Base-by-base conservation (phyloP, 2,113 vertebrate genomes). In the Ptilonorhynchus violaceus region DNA sequence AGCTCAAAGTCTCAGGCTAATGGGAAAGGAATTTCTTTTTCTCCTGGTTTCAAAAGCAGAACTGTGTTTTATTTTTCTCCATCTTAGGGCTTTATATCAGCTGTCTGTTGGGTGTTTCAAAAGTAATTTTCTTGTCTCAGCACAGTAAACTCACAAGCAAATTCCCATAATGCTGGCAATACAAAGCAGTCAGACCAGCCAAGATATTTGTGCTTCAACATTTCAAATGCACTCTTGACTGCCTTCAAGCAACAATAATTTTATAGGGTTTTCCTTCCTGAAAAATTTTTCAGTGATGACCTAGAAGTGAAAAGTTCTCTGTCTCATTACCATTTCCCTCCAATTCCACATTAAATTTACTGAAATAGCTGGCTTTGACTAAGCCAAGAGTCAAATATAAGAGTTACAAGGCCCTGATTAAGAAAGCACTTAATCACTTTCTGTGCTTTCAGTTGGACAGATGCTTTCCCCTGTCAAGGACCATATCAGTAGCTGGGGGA, bases 401-500 rank as follows among this genome's bases (percentile, higher is more conserved):
- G 75, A 93, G 69, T 44, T 92, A 78, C 69, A 96, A 92, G 91
- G 75, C 49, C 86, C 58, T 92, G 88, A 94, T 94, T 96, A 93
- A 89, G 93, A 95, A 96, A 91, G 58, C 83, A 92, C 75, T 96
- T 90, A 95, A 95, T 94, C 91, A 81, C 37, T 87, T 92, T 92
- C 76, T 91, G 73, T 86, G 44, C 85, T 95, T 92, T 67, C 64
- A 89, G 76, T 89, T 84, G 68, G 67, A 94, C 95, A 75, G 82
- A 95, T 94, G 88, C 83, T 94, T 88, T 94, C 21, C 39, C 63
- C 77, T 11, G 6, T 95, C 87, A 95, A 96, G 77, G 93, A 87
- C 93, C 41, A 1, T 96, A 94, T 96, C 93, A 91, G 95, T 96
- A 95, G 91, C 89, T 89, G 92, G 56, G 84, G 94, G 89, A 97